Percentiles rank a stretch among this genome's conserved stretches.
These are phyloP conservation scores for Thalassaphorura encarpata DNA, from an alignment of 1,140 invertebrate genomes.

Conservation along the genomic window DNA sequence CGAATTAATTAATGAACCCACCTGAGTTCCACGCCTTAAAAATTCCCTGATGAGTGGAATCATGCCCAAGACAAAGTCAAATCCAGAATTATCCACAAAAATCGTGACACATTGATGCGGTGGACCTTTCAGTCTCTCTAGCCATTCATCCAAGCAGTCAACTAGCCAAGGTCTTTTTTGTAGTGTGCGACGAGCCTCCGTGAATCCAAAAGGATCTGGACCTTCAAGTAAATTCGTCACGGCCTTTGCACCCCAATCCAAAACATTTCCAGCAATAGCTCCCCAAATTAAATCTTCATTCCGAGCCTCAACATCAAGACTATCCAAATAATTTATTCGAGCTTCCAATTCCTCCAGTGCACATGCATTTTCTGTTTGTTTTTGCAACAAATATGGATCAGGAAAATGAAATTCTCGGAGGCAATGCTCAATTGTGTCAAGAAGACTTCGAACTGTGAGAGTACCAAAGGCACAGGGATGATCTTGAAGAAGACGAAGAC, in stretches of 20 bases:
- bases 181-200: slow-evolving; percentile 63
- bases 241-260: slow-evolving; percentile 92
- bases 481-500: slow-evolving; percentile 62
- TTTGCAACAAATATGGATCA: slow-evolving; percentile 67
- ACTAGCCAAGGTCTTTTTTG: slow-evolving; percentile 76
- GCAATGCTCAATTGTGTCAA: slow-evolving; percentile 86
- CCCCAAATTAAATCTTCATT: slow-evolving; percentile 49
- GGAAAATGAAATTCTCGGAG: slow-evolving; percentile 83
- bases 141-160: slow-evolving; percentile 77
- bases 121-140: slow-evolving; percentile 48
- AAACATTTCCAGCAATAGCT: slow-evolving; percentile 77
- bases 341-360: slow-evolving; percentile 46
- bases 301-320: slow-evolving; percentile 43
- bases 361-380: slow-evolving; percentile 55
- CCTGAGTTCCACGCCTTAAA: slow-evolving; percentile 68
- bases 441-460: slow-evolving; percentile 72
- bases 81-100: slow-evolving; percentile 93
- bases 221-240: slow-evolving; percentile 68
- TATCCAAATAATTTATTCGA: slow-evolving; percentile 46
- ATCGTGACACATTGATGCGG: slow-evolving; percentile 77
- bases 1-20: slow-evolving; percentile 37
- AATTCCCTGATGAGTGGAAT: slow-evolving; percentile 81
- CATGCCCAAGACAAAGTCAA: slow-evolving; percentile 85
- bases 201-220: slow-evolving; percentile 60
- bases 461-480: slow-evolving; percentile 78